Percentiles rank a stretch among this genome's conserved stretches.
phyloP scores from a whole-genome alignment of 2,888 invertebrate genomes.

The Tricholauxania praeusta region DNA sequence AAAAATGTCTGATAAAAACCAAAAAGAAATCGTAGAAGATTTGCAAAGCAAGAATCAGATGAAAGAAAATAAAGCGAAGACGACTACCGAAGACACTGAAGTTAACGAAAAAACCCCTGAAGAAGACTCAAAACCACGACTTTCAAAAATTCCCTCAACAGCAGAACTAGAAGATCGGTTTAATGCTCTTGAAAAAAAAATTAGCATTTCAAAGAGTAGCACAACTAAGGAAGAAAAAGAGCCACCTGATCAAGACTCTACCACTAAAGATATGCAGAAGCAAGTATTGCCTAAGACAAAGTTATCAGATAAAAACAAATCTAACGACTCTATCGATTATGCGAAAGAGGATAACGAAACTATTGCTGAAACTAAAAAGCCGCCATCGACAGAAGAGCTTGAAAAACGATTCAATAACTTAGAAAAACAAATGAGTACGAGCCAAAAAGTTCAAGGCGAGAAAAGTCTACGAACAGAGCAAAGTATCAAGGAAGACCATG shows the following conservation, averaged over 20 bases:
- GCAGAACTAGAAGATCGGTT: slow-evolving; percentile 59
- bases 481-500: background rate
- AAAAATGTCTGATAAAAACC: background rate
- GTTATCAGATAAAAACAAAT: background rate
- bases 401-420: slow-evolving; percentile 61
- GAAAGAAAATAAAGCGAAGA: background rate
- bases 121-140: background rate
- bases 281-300: background rate
- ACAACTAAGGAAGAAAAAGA: slow-evolving; percentile 54
- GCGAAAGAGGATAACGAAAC: background rate
- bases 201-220: slow-evolving; percentile 51
- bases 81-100: background rate
- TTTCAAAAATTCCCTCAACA: slow-evolving; percentile 37
- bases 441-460: background rate
- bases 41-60: background rate
- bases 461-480: background rate
- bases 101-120: background rate
- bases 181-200: slow-evolving; percentile 56
- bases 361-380: slow-evolving; percentile 40
- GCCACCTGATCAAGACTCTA: slow-evolving; percentile 53
- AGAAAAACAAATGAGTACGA: slow-evolving; percentile 55
- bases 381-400: slow-evolving; percentile 60
- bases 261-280: background rate
- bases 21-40: background rate
- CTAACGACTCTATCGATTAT: background rate